A percentile compares a stretch with the other conserved stretches of the same genome.
phyloP scores from a whole-genome alignment of 1,140 invertebrate species.

The Aphelenchoides avenae region DNA sequence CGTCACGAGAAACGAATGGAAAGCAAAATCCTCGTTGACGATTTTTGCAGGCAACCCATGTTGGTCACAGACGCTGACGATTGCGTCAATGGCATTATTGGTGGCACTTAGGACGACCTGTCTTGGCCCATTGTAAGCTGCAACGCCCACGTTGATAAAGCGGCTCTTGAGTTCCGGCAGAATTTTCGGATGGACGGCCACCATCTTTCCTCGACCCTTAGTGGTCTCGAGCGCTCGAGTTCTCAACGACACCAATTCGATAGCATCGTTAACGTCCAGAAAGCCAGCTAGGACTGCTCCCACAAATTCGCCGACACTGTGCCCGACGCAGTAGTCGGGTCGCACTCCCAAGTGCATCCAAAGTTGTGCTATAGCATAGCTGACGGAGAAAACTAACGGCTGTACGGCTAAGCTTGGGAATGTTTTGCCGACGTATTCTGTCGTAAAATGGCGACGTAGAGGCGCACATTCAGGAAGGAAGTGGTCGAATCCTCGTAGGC shows the following conservation, averaged over 20 bases:
- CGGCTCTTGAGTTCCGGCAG: not conserved
- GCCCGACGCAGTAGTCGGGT: constrained; percentile 17
- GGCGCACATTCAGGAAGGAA: too few species aligned
- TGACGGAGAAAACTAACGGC: constrained; percentile 7
- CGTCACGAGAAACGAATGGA: constrained; percentile 7
- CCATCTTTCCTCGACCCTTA: too few species aligned
- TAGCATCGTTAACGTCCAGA: constrained; percentile 5
- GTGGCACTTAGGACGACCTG: constrained; percentile 14
- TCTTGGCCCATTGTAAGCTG: constrained; percentile 9
- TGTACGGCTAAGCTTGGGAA: too few species aligned
- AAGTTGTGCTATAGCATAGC: constrained; percentile 17
- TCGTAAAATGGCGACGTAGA: too few species aligned
- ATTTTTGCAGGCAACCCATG: constrained; percentile 2
- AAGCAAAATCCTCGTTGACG: constrained; percentile 8
- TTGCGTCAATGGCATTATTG: constrained; percentile 8
- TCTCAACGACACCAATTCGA: constrained; percentile 11
- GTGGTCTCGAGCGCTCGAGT: constrained; percentile 10
- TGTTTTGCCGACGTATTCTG: too few species aligned
- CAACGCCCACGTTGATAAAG: constrained; percentile 7
- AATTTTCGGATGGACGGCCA: too few species aligned
- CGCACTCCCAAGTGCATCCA: constrained; percentile 9
- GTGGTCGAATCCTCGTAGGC: too few species aligned
- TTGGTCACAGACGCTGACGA: not conserved
- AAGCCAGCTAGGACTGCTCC: constrained; percentile 8
- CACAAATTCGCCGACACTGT: constrained; percentile 13